Base-by-base conservation (phyloP, 2,888 invertebrate species). In the Sarcophaga variegata region DNA sequence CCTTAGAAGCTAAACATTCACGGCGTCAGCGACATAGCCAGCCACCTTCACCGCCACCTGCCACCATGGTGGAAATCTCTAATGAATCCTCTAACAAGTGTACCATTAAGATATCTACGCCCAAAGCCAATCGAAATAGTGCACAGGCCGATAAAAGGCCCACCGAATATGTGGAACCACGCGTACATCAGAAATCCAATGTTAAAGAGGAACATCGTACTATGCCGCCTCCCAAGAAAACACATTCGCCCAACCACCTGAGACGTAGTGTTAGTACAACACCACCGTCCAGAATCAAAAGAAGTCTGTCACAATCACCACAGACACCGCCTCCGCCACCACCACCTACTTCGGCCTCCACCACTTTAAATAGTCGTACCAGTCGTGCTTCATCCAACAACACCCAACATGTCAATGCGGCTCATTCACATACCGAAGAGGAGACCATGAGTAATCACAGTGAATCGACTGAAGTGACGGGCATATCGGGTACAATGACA, bases 1-100 rank as follows among this genome's bases (percentile, higher is more conserved):
- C 97, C 0, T 93, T 97, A 74, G 97, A 97, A 90, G 95, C 95
- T 14, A 94, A 96, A 85, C 97, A 97, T 90, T 96, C 96, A 3
- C 96, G 95, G 84, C 94, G 97, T 63, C 97, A 97, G 91, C 94
- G 97, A 2, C 90, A 91, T 45, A 87, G 90, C 64, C 89, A 89
- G 77, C 91, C 94, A 86, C 94, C 93, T 89, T 89, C 91, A 12
- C 95, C 95, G 37, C 96, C 96, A 4, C 90, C 92, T 37, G 37
- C 37, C 49, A 49, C 49, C n/a, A 88, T 88, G 27, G 95, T 94
- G 11, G 84, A 90, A 47, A 88, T 85, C 25, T 83, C 78, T 27
- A 88, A 87, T 37, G 81, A 86, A 3, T 86, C 84, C 54, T 75
- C 81, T 2, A 92, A 91, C 75, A 92, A 91, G 84, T 92, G 92